These are phyloP conservation scores for Oreortyx pictus DNA, from an alignment of 2,797 vertebrate genomes.

Conservation along the genomic window DNA sequence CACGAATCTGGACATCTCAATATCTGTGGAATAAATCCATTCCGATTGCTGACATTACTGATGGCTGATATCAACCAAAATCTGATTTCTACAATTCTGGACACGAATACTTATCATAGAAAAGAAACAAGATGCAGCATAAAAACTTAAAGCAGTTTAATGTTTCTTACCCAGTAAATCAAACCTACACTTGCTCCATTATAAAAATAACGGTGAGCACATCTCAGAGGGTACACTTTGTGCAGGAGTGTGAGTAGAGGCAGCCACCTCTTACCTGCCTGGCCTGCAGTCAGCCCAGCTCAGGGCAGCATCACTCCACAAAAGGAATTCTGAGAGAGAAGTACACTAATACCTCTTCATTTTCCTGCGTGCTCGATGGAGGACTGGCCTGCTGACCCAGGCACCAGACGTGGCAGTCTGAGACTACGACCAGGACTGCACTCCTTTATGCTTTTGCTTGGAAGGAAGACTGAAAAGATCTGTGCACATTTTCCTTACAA, in stretches of 20 bases:
- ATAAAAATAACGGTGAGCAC: background rate
- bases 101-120: slow-evolving; percentile 24
- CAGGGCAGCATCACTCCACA: background rate
- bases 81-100: slow-evolving; percentile 7
- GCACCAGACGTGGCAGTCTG: background rate
- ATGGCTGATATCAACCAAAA: background rate
- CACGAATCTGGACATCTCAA: background rate
- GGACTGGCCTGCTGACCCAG: background rate
- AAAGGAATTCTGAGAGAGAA: background rate
- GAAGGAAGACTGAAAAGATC: background rate
- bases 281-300: background rate
- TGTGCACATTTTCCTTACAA: background rate
- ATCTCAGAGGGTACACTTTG: no score
- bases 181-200: slow-evolving; percentile 12
- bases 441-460: no score
- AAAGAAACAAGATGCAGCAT: background rate
- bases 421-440: background rate
- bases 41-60: background rate
- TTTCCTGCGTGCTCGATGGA: no score
- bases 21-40: background rate
- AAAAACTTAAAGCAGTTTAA: background rate
- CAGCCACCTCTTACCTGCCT: no score
- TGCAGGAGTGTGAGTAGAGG: background rate
- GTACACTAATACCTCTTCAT: background rate
- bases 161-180: slow-evolving; percentile 14